These are phyloP conservation scores for Chrysochloris asiatica DNA, from an alignment of 2,113 vertebrate species.

Conservation along the genomic window DNA sequence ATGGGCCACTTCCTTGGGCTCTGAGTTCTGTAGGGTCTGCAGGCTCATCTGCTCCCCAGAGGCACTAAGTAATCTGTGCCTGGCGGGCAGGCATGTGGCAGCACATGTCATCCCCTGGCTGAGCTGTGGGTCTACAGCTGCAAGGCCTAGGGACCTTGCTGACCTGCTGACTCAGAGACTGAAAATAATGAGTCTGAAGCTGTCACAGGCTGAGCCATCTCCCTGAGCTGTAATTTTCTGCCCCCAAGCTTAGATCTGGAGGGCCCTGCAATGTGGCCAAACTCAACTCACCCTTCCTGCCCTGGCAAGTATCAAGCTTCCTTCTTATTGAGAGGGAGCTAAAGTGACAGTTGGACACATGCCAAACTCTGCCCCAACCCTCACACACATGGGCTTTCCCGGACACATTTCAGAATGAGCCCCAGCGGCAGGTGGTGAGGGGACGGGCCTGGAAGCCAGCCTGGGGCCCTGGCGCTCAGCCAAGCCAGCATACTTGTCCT, in stretches of 20 bases:
- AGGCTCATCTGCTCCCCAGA: background rate
- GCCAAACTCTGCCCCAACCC: background rate
- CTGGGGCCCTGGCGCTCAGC: background rate
- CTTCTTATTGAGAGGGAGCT: background rate
- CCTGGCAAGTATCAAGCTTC: background rate
- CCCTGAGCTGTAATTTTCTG: background rate
- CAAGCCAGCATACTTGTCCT: background rate
- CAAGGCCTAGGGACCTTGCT: background rate
- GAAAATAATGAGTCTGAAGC: background rate
- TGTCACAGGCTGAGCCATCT: background rate
- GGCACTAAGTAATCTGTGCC: background rate
- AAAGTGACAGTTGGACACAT: background rate
- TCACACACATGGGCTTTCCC: background rate
- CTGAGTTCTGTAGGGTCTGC: background rate
- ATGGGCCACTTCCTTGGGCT: background rate
- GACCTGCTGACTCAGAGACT: too few relatives aligned
- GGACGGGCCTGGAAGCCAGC: slow-evolving; percentile 34
- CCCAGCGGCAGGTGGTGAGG: background rate
- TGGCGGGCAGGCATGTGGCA: too few relatives aligned
- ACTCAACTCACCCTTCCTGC: background rate
- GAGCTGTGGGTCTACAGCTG: accelerated
- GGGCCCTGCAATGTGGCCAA: background rate
- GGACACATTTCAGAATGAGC: background rate
- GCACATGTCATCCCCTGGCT: accelerated
- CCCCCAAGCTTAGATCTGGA: background rate